phyloP scores from a whole-genome alignment of 2,888 invertebrate genomes.

The Himalopsyche japonica region DNA sequence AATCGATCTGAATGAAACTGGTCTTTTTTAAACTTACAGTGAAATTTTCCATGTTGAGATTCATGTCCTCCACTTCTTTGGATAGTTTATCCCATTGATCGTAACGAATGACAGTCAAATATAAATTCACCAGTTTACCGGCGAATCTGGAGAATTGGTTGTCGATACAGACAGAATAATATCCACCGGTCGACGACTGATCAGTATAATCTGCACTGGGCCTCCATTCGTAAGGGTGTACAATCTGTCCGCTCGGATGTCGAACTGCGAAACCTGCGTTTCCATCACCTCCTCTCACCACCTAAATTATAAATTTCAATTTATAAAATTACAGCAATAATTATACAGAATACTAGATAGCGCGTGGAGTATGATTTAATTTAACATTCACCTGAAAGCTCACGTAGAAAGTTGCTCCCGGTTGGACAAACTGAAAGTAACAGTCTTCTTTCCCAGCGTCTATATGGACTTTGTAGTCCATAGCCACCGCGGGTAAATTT shows the following conservation, averaged over 20 bases:
- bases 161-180: slow-evolving; percentile 89
- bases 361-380: background rate
- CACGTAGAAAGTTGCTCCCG: slow-evolving; percentile 90
- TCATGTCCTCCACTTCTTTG: slow-evolving; percentile 84
- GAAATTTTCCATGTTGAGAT: slow-evolving; percentile 87
- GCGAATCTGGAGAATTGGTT: slow-evolving; percentile 93
- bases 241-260: slow-evolving; percentile 81
- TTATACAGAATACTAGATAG: background rate
- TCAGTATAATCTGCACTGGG: slow-evolving; percentile 89
- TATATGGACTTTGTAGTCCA: slow-evolving; percentile 95
- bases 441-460: slow-evolving; percentile 94
- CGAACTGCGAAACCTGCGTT: slow-evolving; percentile 92
- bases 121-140: slow-evolving; percentile 85
- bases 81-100: slow-evolving; percentile 93
- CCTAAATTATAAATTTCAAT: slow-evolving; percentile 59
- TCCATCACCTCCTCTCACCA: slow-evolving; percentile 89
- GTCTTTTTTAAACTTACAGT: slow-evolving; percentile 66
- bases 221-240: slow-evolving; percentile 90
- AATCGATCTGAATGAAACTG: too few species aligned
- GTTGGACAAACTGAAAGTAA: slow-evolving; percentile 91
- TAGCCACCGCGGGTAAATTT: slow-evolving; percentile 85
- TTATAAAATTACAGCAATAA: background rate
- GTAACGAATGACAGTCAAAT: slow-evolving; percentile 88
- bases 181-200: slow-evolving; percentile 77
- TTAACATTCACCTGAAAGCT: slow-evolving; percentile 78